phyloP scores from a whole-genome alignment of 2,797 vertebrate species.

The Rallus crepitans region DNA sequence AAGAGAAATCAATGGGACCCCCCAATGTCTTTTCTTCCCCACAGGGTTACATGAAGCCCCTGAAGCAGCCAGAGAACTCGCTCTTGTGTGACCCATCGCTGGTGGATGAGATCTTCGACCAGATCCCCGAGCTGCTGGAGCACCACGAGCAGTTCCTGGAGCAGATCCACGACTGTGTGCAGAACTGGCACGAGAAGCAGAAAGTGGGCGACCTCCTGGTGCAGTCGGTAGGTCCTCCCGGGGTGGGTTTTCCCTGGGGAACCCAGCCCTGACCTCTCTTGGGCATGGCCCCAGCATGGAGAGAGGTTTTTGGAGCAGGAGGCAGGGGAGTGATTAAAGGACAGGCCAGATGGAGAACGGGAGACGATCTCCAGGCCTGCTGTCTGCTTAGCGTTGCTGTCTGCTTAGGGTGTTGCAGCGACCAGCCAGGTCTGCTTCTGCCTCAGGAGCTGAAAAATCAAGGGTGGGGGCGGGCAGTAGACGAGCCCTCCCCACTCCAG shows the following conservation, averaged over 20 bases:
- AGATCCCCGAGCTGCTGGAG: constrained; percentile 97
- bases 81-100: constrained; percentile 91
- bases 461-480: background rate
- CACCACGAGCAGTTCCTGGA: constrained; percentile 97
- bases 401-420: background rate
- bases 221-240: constrained; percentile 87
- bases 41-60: constrained; percentile 96
- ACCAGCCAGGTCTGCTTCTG: constrained; percentile 37
- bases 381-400: constrained; percentile 39
- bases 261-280: background rate
- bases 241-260: background rate
- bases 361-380: constrained; percentile 63
- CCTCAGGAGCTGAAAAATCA: background rate
- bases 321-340: constrained; percentile 23
- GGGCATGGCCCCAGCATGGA: background rate
- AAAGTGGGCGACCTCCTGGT: constrained; percentile 93
- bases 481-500: background rate
- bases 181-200: constrained; percentile 95
- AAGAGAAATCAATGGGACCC: accelerated
- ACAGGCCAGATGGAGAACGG: constrained; percentile 1
- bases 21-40: accelerated
- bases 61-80: constrained; percentile 93
- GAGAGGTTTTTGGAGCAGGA: background rate
- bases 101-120: constrained; percentile 98
- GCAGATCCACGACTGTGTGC: constrained; percentile 88